These are phyloP conservation scores for Drosophila austrosaltans DNA, from an alignment of 2,888 invertebrate species.

Conservation along the genomic window DNA sequence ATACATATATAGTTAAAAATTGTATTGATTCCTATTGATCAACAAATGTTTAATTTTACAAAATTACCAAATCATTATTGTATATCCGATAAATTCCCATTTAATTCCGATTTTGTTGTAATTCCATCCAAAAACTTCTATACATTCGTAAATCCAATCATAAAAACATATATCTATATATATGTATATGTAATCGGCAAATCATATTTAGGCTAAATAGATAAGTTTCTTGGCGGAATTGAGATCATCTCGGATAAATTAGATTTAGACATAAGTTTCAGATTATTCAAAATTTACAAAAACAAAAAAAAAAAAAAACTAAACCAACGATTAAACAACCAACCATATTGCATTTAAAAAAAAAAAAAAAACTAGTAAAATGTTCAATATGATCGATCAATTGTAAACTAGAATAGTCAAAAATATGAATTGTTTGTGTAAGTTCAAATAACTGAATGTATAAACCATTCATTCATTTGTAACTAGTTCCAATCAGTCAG, in stretches of 20 bases:
- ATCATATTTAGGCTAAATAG: neutral
- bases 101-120: slow-evolving; percentile 1
- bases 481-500: neutral
- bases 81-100: neutral
- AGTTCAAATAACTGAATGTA: neutral
- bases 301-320: neutral
- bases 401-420: neutral
- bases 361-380: neutral
- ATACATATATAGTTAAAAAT: neutral
- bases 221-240: neutral
- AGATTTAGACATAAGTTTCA: slow-evolving; percentile 5
- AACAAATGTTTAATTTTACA: neutral
- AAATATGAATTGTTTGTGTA: neutral
- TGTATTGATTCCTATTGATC: slow-evolving; percentile 5
- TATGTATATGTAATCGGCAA: neutral
- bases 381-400: neutral
- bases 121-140: neutral
- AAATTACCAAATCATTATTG: neutral
- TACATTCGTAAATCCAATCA: slow-evolving; percentile 3
- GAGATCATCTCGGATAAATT: slow-evolving; percentile 1
- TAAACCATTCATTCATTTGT: neutral
- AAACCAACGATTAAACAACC: neutral
- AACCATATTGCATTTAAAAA: neutral
- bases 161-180: neutral
- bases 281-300: neutral